These are phyloP conservation scores for Tipula helvola DNA, from an alignment of 2,888 invertebrate genomes.

Conservation along the genomic window DNA sequence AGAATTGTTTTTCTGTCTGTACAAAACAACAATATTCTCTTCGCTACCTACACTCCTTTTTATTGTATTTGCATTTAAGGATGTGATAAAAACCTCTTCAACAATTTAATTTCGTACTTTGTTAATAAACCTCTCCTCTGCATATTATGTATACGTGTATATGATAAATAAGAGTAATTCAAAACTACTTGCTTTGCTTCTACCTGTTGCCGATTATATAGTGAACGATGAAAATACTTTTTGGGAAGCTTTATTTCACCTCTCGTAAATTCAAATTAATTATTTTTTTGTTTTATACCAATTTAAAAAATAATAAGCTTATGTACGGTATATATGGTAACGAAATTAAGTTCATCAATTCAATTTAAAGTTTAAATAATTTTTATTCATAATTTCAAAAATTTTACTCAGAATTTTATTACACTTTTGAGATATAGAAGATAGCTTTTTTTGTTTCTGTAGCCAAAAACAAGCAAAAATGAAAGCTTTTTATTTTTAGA, in stretches of 20 bases:
- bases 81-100: not conserved
- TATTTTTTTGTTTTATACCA: not conserved
- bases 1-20: not conserved
- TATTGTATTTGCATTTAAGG: no score
- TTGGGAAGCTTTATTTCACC: no score
- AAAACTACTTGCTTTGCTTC: not conserved
- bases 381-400: not conserved
- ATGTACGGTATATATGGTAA: not conserved
- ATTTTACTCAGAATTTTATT: not conserved
- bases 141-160: no score
- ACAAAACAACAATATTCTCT: not conserved
- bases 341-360: not conserved
- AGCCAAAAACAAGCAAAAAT: not conserved
- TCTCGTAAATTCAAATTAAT: not conserved
- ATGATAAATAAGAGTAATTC: no score
- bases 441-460: not conserved
- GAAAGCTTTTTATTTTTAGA: not conserved
- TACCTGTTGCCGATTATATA: not conserved
- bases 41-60: no score
- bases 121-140: no score
- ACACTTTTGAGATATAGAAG: not conserved
- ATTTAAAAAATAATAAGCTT: not conserved
- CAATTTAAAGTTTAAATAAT: not conserved
- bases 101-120: no score
- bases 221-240: not conserved